Conservation (phyloP, 2,797 vertebrate genomes). For the Tragopan temminckii region DNA sequence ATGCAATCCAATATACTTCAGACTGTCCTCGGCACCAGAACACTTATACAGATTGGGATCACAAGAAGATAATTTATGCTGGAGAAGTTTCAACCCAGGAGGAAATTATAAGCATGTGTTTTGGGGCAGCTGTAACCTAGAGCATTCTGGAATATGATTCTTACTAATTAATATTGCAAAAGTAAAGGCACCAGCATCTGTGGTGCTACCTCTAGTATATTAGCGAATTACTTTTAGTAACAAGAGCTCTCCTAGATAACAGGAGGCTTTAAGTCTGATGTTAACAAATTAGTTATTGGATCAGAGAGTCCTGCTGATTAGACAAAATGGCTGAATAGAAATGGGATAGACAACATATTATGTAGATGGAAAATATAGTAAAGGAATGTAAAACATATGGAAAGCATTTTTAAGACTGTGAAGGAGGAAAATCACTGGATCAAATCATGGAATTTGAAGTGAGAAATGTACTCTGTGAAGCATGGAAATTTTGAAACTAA, state of each 20-base stretch:
- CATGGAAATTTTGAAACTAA: neutral
- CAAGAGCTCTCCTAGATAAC: conserved; percentile 37
- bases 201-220: conserved; percentile 35
- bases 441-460: neutral
- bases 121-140: conserved; percentile 47
- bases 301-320: conserved; percentile 16
- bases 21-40: conserved; percentile 52
- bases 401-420: conserved; percentile 28
- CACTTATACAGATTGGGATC: conserved; percentile 72
- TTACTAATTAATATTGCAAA: conserved; percentile 71
- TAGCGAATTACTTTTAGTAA: conserved; percentile 55
- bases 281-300: conserved; percentile 31
- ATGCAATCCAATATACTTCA: conserved; percentile 66
- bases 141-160: conserved; percentile 54
- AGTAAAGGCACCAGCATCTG: conserved; percentile 13
- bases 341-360: neutral
- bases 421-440: neutral
- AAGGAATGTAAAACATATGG: conserved; percentile 52
- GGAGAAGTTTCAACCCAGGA: conserved; percentile 51
- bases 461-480: neutral
- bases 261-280: neutral
- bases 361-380: conserved; percentile 15
- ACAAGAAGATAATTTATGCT: conserved; percentile 68
- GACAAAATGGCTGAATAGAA: conserved; percentile 42
- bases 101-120: conserved; percentile 68